Evolutionary conservation across 1,140 invertebrate species (phyloP), one percentile per base, ranked within the genome.

Genomic region (Triops longicaudatus): DNA sequence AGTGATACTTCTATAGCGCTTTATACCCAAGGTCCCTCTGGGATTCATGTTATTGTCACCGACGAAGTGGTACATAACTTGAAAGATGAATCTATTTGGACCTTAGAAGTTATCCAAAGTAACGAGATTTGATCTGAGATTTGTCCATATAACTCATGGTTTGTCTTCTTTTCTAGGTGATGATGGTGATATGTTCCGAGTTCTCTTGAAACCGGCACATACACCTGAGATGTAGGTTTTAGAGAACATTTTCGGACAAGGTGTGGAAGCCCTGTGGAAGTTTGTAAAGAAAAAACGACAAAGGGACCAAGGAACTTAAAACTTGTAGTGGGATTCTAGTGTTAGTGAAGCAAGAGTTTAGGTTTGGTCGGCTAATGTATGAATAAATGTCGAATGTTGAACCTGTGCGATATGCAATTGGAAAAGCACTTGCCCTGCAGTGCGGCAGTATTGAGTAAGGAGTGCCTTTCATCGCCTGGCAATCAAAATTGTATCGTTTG

Each of bases 41-140:
- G 89, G 71, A 91, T 93, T 50, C 90, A 91, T 80, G 88, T 93
- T 22, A 83, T 91, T 72, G 84, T 93, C n/a, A 92, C 88, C 78
- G 90, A 93, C 81, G 91, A 93, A 81, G 87, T 93, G 73, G 86
- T 91, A 22, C 85, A 85, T 37, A 88, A 91, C 80, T 86, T 91
- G 78, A 87, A 88, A 78, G 87, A 91, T 79, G 87, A 90, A 80
- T 87, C 88, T 78, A 87, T 90, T 83, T 91, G 27, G 22, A 73
- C 76, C 31, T 50, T 76, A 26, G 76, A 76, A 73, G 12, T 76
- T 26, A 50, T 73, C 43, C 76, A 37, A 50, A 63, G 74, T 75
- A 75, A 75, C 27, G n/a, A 26, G 31, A 17, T 28, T 31, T 1
- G 12, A 31, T 17, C 31, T 7, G 73, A 14, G 4, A 27, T 73